Evolutionary conservation across 2,888 invertebrate species (phyloP).

Genomic region (Mamestra brassicae): DNA sequence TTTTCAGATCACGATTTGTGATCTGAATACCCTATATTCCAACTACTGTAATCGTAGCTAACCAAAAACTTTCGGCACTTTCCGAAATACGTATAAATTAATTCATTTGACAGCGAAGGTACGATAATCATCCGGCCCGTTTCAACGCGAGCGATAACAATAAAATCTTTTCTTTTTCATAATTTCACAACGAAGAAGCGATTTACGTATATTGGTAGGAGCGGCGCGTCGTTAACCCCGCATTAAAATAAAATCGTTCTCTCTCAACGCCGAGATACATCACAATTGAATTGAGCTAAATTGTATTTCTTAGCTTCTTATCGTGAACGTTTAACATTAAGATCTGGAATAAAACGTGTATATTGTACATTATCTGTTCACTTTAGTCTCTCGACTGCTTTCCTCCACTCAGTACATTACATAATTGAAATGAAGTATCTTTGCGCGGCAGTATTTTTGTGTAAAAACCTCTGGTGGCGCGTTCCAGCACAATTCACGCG

Average conservation of each 20-base stretch:
- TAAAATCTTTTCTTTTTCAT: constrained; percentile 50
- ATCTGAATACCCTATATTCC: too few species aligned
- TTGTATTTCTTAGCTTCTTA: constrained; percentile 49
- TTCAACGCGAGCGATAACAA: constrained; percentile 39
- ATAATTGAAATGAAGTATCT: constrained; percentile 63
- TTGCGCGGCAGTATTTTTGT: constrained; percentile 63
- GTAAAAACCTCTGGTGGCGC: constrained; percentile 67
- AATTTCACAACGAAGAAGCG: constrained; percentile 39
- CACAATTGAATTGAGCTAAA: constrained; percentile 56
- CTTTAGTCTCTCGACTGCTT: constrained; percentile 28
- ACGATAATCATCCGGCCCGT: constrained; percentile 43
- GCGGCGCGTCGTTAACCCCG: constrained; percentile 47
- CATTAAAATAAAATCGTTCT: constrained; percentile 52
- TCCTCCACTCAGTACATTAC: constrained; percentile 44
- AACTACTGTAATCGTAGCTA: neutral
- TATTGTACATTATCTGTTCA: constrained; percentile 50
- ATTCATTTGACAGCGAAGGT: constrained; percentile 43
- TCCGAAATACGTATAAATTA: constrained; percentile 18
- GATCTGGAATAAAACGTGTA: constrained; percentile 49
- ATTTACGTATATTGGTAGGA: constrained; percentile 49
- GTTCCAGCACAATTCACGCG: constrained; percentile 69
- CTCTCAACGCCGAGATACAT: constrained; percentile 48
- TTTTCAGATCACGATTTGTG: too few species aligned
- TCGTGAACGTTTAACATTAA: constrained; percentile 41
- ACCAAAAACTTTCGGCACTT: constrained; percentile 28